Percentiles rank a stretch among this genome's conserved stretches.
Evolutionary conservation across 2,797 vertebrate genomes (phyloP).

Genomic region (Trachops cirrhosus): DNA sequence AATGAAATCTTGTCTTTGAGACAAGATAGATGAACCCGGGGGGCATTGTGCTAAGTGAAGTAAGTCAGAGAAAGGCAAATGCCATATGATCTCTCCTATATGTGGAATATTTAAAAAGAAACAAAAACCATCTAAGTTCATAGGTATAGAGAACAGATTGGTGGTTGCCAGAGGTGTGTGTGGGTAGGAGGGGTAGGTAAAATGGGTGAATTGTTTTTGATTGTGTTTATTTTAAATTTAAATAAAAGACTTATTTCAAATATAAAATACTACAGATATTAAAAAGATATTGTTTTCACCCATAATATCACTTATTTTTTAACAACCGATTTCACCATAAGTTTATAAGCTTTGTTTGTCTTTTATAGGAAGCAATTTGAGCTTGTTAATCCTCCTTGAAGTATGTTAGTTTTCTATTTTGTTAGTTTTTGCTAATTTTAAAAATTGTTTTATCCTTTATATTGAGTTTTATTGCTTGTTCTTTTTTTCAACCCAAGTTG

Average conservation of each 20-base stretch:
- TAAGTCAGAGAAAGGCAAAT: not conserved
- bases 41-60: not conserved
- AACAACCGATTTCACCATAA: not conserved
- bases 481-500: conserved; percentile 13
- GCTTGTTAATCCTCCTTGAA: not conserved
- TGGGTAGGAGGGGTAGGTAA: not conserved
- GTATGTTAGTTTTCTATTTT: not conserved
- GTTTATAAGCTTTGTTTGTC: not conserved
- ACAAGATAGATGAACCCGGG: not conserved
- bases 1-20: not conserved
- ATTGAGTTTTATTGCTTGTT: not conserved
- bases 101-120: not conserved
- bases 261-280: not conserved
- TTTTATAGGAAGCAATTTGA: conserved; percentile 16
- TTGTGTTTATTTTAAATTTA: not conserved
- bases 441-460: not conserved
- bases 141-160: not conserved
- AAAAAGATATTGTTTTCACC: not conserved
- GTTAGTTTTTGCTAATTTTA: conserved; percentile 33
- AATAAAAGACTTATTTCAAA: not conserved
- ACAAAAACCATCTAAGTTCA: not conserved
- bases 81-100: not conserved
- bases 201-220: not conserved
- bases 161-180: not conserved
- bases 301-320: not conserved